Percentiles rank a stretch among this genome's conserved stretches.
Conservation (phyloP, 1,140 invertebrate genomes). For the Drosophila tropicalis region DNA sequence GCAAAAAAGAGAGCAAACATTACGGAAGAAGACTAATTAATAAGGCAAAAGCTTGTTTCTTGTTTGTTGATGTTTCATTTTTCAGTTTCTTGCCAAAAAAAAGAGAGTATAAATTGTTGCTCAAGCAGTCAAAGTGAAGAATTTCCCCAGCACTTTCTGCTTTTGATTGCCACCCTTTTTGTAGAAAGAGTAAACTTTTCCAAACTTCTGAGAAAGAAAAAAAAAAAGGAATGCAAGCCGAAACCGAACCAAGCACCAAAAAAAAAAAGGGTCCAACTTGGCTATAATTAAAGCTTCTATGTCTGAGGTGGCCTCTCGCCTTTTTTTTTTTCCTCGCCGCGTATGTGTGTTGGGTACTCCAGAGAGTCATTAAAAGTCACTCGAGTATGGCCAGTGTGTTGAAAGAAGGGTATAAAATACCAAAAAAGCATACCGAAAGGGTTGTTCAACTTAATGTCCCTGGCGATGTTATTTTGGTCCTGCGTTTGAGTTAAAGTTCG, state of each 20-base stretch:
- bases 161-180: constrained; percentile 65
- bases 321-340: constrained; percentile 14
- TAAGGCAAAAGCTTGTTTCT: constrained; percentile 39
- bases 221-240: constrained; percentile 15
- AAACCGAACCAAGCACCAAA: constrained; percentile 1
- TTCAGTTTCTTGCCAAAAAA: constrained; percentile 34
- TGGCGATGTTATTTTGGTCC: constrained; percentile 13
- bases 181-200: constrained; percentile 23
- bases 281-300: constrained; percentile 72
- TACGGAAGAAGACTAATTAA: constrained; percentile 65
- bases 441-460: constrained; percentile 62
- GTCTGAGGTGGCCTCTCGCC: constrained; percentile 41
- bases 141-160: constrained; percentile 29
- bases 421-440: constrained; percentile 54
- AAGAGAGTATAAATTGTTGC: too few species aligned
- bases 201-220: constrained; percentile 27
- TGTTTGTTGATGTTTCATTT: constrained; percentile 34
- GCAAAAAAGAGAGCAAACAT: constrained; percentile 10
- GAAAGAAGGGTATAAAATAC: constrained; percentile 32
- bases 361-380: constrained; percentile 73
- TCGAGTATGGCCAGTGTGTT: constrained; percentile 49
- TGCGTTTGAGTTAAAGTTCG: constrained; percentile 52
- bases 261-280: constrained; percentile 55
- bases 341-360: constrained; percentile 65
- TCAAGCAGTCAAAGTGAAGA: constrained; percentile 10